These are phyloP conservation scores for Pitangus sulphuratus DNA, from an alignment of 2,797 vertebrate species.

Conservation along the genomic window DNA sequence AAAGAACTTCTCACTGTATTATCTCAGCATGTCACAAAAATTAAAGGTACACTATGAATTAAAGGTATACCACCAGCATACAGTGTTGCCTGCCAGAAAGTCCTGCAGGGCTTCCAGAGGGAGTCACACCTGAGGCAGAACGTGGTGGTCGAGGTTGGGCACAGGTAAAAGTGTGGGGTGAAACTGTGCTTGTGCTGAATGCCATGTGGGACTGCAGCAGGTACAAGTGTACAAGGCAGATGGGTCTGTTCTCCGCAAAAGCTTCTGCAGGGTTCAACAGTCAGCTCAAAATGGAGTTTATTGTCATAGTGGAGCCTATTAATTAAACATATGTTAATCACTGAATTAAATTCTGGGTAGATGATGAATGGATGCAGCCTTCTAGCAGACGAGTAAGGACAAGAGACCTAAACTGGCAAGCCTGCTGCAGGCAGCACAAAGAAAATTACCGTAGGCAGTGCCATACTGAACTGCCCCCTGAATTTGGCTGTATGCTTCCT, in stretches of 20 bases:
- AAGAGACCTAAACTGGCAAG: neutral
- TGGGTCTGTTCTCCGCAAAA: neutral
- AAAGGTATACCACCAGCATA: neutral
- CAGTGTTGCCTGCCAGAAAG: neutral
- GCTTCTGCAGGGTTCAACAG: constrained; percentile 4
- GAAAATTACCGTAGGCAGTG: neutral
- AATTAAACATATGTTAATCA: constrained; percentile 39
- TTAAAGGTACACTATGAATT: constrained; percentile 62
- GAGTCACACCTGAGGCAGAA: neutral
- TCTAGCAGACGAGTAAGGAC: neutral
- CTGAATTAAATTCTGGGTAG: neutral
- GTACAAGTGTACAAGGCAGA: neutral
- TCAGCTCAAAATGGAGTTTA: neutral
- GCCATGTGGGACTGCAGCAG: neutral
- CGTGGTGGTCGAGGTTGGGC: rapidly evolving
- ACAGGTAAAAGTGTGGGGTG: neutral
- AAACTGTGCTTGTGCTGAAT: neutral
- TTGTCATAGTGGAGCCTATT: constrained; percentile 7
- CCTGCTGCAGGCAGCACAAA: neutral
- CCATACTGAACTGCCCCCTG: neutral
- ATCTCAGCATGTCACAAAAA: constrained; percentile 52
- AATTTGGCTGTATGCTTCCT: neutral
- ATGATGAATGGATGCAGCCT: constrained; percentile 19
- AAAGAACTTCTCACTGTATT: constrained; percentile 67
- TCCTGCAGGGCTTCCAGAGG: neutral